Evolutionary conservation across 1,140 invertebrate species (phyloP).

Genomic region (Lordiphosa clarofinis): DNA sequence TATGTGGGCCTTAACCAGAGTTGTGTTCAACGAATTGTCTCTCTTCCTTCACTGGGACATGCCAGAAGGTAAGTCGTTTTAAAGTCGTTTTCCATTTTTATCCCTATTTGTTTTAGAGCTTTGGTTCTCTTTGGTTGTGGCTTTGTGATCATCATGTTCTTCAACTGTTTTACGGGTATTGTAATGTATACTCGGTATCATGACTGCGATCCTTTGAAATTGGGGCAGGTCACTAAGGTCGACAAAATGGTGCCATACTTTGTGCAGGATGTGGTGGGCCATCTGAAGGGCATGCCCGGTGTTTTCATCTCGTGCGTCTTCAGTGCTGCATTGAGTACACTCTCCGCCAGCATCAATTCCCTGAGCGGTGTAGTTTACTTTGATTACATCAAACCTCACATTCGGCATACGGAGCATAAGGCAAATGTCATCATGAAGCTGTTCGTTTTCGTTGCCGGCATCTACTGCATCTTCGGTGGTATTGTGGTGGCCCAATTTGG

Average conservation of each 20-base stretch:
- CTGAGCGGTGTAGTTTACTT: constrained; percentile 88
- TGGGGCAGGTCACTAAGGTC: constrained; percentile 64
- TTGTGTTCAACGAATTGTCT: constrained; percentile 70
- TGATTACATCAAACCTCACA: constrained; percentile 83
- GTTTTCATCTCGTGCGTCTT: constrained; percentile 86
- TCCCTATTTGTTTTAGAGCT: constrained; percentile 66
- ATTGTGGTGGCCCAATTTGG: constrained; percentile 84
- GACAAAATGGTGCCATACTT: constrained; percentile 84
- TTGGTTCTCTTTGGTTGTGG: constrained; percentile 81
- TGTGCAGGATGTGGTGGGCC: constrained; percentile 83
- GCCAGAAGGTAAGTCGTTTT: constrained; percentile 41
- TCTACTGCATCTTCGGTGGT: constrained; percentile 83
- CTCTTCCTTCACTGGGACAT: constrained; percentile 57
- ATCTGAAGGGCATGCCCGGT: constrained; percentile 83
- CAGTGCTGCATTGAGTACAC: constrained; percentile 87
- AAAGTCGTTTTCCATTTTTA: neutral
- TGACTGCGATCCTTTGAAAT: constrained; percentile 86
- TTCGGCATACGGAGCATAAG: constrained; percentile 80
- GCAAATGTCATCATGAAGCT: constrained; percentile 85
- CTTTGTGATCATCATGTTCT: constrained; percentile 80
- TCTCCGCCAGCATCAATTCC: constrained; percentile 87
- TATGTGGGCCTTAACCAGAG: constrained; percentile 72
- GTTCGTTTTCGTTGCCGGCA: constrained; percentile 81
- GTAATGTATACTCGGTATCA: constrained; percentile 87
- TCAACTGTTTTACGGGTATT: constrained; percentile 85